Evolutionary conservation across 2,888 invertebrate species (phyloP).

Genomic region (Acanthosepion esculentum): DNA sequence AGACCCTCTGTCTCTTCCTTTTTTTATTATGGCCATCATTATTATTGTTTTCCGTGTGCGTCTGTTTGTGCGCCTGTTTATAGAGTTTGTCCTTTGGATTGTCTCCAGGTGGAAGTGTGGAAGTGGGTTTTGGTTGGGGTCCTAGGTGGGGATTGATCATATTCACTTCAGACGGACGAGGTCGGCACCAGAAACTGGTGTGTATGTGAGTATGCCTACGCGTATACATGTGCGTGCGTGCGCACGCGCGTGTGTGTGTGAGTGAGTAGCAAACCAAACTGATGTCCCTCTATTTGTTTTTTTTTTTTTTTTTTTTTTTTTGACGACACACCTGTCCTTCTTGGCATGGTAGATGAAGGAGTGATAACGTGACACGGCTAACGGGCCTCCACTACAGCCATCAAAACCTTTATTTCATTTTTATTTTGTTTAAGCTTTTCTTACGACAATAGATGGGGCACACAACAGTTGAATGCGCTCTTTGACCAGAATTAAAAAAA

Average conservation of each 20-base stretch:
- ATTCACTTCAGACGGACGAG: not conserved
- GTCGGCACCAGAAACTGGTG: not conserved
- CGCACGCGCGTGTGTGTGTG: not conserved
- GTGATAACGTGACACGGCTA: not conserved
- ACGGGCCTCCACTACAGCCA: not conserved
- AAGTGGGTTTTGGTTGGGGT: no score
- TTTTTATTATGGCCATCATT: not conserved
- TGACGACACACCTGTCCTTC: not conserved
- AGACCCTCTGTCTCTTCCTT: not conserved
- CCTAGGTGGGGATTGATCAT: not conserved
- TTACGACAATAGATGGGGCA: not conserved
- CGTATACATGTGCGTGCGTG: no score
- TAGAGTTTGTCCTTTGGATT: not conserved
- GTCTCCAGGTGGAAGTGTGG: not conserved
- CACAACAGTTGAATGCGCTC: not conserved
- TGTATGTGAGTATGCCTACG: not conserved
- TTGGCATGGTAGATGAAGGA: not conserved
- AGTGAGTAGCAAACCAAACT: not conserved
- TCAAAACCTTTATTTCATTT: not conserved
- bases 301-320: not conserved
- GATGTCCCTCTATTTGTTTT: not conserved
- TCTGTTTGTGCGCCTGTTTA: not conserved
- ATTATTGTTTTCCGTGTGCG: not conserved
- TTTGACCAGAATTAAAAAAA: not conserved
- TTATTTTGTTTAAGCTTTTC: not conserved